Conservation (phyloP, 1,140 invertebrate genomes). For the Drosophila orena region DNA sequence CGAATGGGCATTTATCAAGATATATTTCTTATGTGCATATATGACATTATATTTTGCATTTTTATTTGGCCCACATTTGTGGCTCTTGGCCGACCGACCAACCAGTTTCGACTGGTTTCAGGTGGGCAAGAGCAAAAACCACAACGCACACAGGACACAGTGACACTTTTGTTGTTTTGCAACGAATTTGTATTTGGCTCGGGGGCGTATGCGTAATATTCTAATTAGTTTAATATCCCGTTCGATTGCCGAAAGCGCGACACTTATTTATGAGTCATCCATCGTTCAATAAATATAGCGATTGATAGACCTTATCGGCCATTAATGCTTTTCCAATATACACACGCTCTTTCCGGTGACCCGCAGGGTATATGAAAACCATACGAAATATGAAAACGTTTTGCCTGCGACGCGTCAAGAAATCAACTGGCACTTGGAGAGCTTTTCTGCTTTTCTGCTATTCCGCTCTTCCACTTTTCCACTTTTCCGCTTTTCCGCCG, state of each 20-base stretch:
- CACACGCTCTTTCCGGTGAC: constrained; percentile 17
- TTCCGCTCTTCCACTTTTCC: too few relatives aligned
- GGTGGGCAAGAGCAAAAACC: constrained; percentile 9
- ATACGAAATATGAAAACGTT: constrained; percentile 34
- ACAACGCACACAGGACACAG: constrained; percentile 22
- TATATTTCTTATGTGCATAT: not conserved
- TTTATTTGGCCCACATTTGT: constrained; percentile 17
- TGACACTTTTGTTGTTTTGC: constrained; percentile 22
- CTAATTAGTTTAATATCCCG: constrained; percentile 37
- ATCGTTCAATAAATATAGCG: constrained; percentile 16
- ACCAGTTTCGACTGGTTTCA: constrained; percentile 42
- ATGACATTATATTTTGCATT: constrained; percentile 11
- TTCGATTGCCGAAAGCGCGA: constrained; percentile 9
- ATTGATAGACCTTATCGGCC: constrained; percentile 24
- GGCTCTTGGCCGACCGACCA: constrained; percentile 11
- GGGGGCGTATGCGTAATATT: constrained; percentile 51
- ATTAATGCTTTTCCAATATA: constrained; percentile 45
- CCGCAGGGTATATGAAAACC: constrained; percentile 17
- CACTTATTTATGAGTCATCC: constrained; percentile 27
- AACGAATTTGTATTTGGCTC: constrained; percentile 30
- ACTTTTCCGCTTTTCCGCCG: constrained; percentile 66
- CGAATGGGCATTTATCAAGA: constrained; percentile 4
- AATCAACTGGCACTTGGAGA: constrained; percentile 72
- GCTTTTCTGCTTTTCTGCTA: constrained; percentile 68
- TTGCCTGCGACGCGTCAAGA: constrained; percentile 61